These are phyloP conservation scores for Chaenogobius annularis DNA, from an alignment of 2,113 vertebrate species.

Conservation along the genomic window DNA sequence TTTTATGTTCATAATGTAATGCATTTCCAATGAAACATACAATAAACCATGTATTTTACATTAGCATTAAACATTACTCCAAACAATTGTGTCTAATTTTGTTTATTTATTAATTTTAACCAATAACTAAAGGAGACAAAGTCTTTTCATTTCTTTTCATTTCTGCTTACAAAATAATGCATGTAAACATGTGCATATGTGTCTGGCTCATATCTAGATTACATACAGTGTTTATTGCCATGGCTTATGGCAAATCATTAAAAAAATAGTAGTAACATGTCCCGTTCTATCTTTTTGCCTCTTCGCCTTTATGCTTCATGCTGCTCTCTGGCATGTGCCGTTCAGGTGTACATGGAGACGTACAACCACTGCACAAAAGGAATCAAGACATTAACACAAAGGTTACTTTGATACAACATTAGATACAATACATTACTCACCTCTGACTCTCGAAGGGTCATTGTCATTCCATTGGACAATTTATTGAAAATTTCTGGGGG, in stretches of 20 bases:
- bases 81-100: not conserved
- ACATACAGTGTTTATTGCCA: not conserved
- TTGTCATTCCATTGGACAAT: conserved; percentile 36
- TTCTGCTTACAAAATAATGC: not conserved
- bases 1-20: too few species aligned
- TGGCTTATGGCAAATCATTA: not conserved
- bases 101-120: not conserved
- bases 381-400: not conserved
- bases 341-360: conserved; percentile 58
- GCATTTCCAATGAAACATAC: not conserved
- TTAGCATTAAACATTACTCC: not conserved
- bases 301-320: not conserved
- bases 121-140: not conserved
- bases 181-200: not conserved
- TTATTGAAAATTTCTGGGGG: conserved; percentile 50
- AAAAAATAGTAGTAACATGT: not conserved
- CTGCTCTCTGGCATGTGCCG: not conserved
- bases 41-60: not conserved
- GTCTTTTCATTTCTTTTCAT: not conserved
- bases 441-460: conserved; percentile 53
- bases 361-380: conserved; percentile 62
- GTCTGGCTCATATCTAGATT: too few species aligned
- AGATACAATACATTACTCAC: conserved; percentile 26
- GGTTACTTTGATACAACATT: not conserved
- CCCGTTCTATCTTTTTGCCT: not conserved